Base-by-base conservation (phyloP, 2,113 vertebrate species). In the Malaclemys terrapin region DNA sequence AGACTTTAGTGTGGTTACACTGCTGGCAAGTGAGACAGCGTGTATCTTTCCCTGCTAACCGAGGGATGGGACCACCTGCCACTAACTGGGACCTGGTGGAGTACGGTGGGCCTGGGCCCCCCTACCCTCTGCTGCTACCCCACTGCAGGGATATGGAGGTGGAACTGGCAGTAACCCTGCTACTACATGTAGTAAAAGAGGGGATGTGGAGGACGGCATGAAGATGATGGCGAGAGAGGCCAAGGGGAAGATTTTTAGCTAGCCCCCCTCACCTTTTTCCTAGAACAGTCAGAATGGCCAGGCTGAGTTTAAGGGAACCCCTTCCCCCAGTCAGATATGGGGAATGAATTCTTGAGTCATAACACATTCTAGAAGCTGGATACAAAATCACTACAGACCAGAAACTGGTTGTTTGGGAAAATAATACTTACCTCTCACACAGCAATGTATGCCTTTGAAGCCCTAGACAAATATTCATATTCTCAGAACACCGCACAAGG, bases 321-420 rank as follows among this genome's bases (percentile, higher is more conserved):
- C 84, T 81, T 80, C 12, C 1, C 52, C 72, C 2, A 1, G 80
- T 47, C 76, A 59, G 53, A 19, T 0, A 9, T 4, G 0, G 54
- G 9, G 72, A 65, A 69, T n/a, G 29, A 20, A 2, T 31, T 42
- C 42, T 76, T 76, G 42, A 76, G 75, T 76, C 42, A 13, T 24
- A 38, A 47, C 75, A 24, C 6, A 27, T 45, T 47, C 75, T 1
- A 13, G 56, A 25, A 25, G 38, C 69, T 45, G 7, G 9, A 25
- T 10, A 49, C 57, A 6, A 9, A 16, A 25, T 82, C 56, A 35
- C 5, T 3, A 1, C 25, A 13, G 57, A 35, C 5, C 35, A 69
- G 20, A 35, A 84, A 8, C 7, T 35, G 35, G 1, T 10, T 8
- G 17, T 25, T n/a, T 13, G 17, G 10, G 54, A 19, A 16, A 25